phyloP scores from a whole-genome alignment of 2,113 vertebrate species.

The Brachyhypopomus occidentalis region DNA sequence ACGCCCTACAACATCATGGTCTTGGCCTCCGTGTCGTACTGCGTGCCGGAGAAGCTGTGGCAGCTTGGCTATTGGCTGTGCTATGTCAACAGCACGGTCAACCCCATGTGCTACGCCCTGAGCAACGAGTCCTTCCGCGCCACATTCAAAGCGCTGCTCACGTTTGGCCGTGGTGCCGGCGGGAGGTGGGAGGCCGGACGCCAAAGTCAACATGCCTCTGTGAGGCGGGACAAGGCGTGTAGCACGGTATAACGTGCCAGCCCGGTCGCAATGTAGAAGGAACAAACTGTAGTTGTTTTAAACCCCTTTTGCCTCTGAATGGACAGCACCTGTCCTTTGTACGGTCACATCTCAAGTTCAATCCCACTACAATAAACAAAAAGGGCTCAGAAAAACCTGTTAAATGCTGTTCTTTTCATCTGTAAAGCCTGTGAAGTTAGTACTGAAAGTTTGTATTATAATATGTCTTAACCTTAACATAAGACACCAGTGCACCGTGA shows the following conservation, averaged over 20 bases:
- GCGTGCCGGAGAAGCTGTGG: constrained; percentile 76
- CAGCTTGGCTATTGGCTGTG: constrained; percentile 83
- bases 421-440: not conserved
- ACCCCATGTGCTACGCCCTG: constrained; percentile 82
- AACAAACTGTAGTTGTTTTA: not conserved
- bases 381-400: not conserved
- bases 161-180: constrained; percentile 69
- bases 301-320: not conserved
- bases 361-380: not conserved
- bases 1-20: constrained; percentile 84
- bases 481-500: not conserved
- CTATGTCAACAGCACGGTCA: constrained; percentile 82
- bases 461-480: not conserved
- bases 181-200: constrained; percentile 66
- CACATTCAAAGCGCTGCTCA: constrained; percentile 79
- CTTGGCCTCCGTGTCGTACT: constrained; percentile 79
- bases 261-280: not conserved
- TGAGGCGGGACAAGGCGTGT: constrained; percentile 42
- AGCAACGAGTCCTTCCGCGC: constrained; percentile 79
- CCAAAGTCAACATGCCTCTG: constrained; percentile 50
- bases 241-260: constrained; percentile 44
- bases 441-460: not conserved
- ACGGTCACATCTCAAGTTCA: not conserved
- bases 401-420: not conserved
- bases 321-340: not conserved